These are phyloP conservation scores for Troides aeacus DNA, from an alignment of 2,888 invertebrate genomes.

Conservation along the genomic window DNA sequence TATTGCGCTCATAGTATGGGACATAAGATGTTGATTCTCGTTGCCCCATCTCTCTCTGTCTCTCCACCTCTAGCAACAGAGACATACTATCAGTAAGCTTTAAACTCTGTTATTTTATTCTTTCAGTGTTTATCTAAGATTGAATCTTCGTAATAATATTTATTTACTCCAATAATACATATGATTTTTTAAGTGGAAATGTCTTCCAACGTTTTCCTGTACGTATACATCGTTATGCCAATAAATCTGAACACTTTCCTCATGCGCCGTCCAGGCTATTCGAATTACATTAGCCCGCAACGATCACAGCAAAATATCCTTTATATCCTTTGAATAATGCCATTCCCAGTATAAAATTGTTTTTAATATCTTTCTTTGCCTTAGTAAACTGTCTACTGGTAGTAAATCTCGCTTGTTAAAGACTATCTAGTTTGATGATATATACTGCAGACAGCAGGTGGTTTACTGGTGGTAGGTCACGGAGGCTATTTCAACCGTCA, in stretches of 20 bases:
- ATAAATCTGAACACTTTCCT: background rate
- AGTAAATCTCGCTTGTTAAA: background rate
- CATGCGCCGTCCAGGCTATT: background rate
- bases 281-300: conserved; percentile 8
- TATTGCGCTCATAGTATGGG: no score
- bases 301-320: conserved; percentile 4
- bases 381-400: background rate
- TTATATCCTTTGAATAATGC: background rate
- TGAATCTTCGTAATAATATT: background rate
- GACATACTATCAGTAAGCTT: no score
- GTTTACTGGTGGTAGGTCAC: no score
- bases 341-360: background rate
- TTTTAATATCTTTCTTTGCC: background rate
- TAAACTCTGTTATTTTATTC: no score
- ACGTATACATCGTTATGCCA: background rate
- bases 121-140: no score
- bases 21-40: no score
- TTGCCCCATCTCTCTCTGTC: no score
- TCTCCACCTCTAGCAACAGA: no score
- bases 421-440: no score
- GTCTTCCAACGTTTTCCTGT: background rate
- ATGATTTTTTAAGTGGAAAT: background rate
- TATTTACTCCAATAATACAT: background rate
- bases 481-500: no score
- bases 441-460: no score